Base-by-base conservation (phyloP, 2,888 invertebrate species). In the Drosophila mettleri region DNA sequence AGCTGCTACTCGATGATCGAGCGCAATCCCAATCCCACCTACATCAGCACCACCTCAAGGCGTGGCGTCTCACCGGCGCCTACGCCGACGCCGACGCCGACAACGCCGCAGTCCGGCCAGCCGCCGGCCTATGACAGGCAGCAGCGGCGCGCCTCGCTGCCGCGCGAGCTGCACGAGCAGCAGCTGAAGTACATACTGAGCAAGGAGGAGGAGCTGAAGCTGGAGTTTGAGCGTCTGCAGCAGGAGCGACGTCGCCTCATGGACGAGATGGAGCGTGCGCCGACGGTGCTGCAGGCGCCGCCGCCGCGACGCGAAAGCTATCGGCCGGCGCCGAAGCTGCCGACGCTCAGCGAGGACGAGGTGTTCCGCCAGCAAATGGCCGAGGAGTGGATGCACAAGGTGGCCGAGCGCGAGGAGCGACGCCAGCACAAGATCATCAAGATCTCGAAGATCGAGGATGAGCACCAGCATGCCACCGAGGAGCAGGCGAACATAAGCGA, bases 301-400 rank as follows among this genome's bases (percentile, higher is more conserved):
- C 82, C 86, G 1, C 85, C 88, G 3, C 65, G 82, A 1, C 82
- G 91, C 5, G 91, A 91, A 12, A 82, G 85, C 38, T 90, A 89
- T 29, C 78, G 89, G 4, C 86, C 90, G 2, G 73, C 86, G 0
- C 85, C 89, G 12, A 90, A 90, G 74, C 36, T 91, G 51, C 91
- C 94, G 39, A 76, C 94, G 10, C 94, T 95, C 9, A 95, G 95
- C 49, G 95, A 96, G 90, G 94, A 94, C 70, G 96, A 97, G 91
- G 93, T 94, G 41, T 94, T 96, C 80, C 94, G 97, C 8, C 95
- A 95, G 76, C 95, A 95, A 92, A 97, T 97, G 97, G 97, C 96
- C 92, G 94, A 96, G 80, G 97, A 97, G 91, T 97, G 97, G 92
- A 94, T 96, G 89, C 93, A 94, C 87, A 95, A 97, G 92, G 95